Base-by-base conservation (phyloP, 2,888 invertebrate species). In the Philhelius pedissequus region DNA sequence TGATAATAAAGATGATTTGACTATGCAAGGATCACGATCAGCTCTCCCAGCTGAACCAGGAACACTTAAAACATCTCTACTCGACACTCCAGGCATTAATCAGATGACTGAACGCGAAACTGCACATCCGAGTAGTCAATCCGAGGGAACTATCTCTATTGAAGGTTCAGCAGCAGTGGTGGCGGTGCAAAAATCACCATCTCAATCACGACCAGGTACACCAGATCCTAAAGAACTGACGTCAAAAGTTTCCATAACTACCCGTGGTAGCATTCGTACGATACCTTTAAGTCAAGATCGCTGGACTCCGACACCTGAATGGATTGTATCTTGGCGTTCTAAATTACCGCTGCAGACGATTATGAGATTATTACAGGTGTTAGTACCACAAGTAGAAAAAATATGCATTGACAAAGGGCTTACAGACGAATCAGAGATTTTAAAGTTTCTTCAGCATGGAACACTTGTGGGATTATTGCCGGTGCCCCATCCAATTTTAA, bases 341-440 rank as follows among this genome's bases (percentile, higher is more conserved):
- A 99, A 99, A 92, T 93, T 99, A 87, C 99, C 99, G 6, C 93
- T 99, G 87, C 99, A 99, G 93, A 99, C 99, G 70, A 99, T 99
- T 88, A 99, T 99, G 99, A 93, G 99, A 87, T 94, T 99, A 89
- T 92, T 99, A 87, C 99, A 99, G 93, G 99, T 99, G 32, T 93
- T 99, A 5, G 99, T 99, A 87, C 99, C 99, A 69, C 99, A 99
- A 93, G 99, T 99, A 22, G 99, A 99, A 93, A 99, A 99, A 93
- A 99, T 99, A 88, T 99, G 99, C 92, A 99, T 99, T 89, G 99
- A 99, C 92, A 98, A 98, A 91, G 99, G 99, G 0, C 92, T 99
- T 87, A 99, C 99, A 4, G 99, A 99, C 92, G 99, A 99, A 93
- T 98, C 98, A 88, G 99, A 99, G 93, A 99, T 99, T 91, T 93